These are phyloP conservation scores for Onychostruthus taczanowskii DNA, from an alignment of 2,113 vertebrate species.

Conservation along the genomic window DNA sequence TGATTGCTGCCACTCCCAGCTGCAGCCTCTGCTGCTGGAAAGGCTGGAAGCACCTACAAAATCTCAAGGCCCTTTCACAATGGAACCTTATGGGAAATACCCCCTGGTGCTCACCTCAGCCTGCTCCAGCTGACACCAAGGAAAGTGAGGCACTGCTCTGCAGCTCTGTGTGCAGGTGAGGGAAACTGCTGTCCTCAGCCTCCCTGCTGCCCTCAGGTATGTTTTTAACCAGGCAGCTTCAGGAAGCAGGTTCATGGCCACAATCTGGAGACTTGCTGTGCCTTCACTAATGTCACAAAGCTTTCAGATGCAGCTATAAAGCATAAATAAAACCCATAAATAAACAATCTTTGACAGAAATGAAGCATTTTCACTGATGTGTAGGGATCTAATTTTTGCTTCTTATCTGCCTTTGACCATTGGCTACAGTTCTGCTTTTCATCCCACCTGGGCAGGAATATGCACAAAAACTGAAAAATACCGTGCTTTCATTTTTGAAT, in stretches of 20 bases:
- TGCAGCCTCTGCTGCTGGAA: not conserved
- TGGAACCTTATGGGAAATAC: not conserved
- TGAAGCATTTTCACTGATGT: not conserved
- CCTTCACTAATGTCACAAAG: not conserved
- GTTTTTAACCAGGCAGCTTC: not conserved
- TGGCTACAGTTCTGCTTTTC: not conserved
- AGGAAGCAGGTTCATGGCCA: not conserved
- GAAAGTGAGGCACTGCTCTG: not conserved
- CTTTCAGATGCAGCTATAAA: not conserved
- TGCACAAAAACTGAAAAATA: not conserved
- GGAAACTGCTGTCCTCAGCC: not conserved
- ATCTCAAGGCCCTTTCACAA: accelerated
- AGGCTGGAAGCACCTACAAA: not conserved
- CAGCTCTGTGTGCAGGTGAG: not conserved
- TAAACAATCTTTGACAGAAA: not conserved
- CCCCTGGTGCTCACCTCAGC: accelerated
- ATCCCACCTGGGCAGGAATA: not conserved
- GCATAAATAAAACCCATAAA: not conserved
- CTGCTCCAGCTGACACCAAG: not conserved
- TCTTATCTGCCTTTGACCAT: not conserved
- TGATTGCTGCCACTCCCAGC: not conserved
- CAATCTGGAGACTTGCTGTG: not conserved
- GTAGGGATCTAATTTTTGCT: not conserved
- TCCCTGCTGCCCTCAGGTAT: accelerated
- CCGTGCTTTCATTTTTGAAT: not conserved